phyloP scores from a whole-genome alignment of 2,888 invertebrate genomes.

The Tetheella fluctuosa region DNA sequence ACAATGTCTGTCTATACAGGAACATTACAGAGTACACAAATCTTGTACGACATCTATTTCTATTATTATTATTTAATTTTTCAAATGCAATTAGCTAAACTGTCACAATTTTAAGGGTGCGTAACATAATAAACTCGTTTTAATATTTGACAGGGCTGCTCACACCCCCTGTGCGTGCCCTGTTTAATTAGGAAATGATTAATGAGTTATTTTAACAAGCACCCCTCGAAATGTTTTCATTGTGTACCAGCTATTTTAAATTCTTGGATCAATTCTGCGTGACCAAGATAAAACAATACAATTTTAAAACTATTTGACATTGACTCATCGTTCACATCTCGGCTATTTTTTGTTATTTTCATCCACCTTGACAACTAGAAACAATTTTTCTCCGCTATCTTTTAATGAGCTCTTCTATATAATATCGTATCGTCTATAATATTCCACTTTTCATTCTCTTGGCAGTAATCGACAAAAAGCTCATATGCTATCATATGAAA shows the following conservation, averaged over 20 bases:
- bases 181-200: conserved; percentile 50
- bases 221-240: not conserved
- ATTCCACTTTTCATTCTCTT: not conserved
- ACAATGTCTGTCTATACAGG: no score
- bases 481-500: not conserved
- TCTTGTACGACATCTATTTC: no score
- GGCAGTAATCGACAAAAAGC: not conserved
- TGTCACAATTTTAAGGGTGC: conserved; percentile 2
- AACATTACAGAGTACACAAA: no score
- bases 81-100: conserved; percentile 14
- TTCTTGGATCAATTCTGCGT: conserved; percentile 29
- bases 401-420: conserved; percentile 5
- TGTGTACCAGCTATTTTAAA: conserved; percentile 7
- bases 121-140: conserved; percentile 39
- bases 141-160: conserved; percentile 45
- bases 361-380: conserved; percentile 49
- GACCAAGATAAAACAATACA: conserved; percentile 43
- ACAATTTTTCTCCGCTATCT: conserved; percentile 29
- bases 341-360: conserved; percentile 51
- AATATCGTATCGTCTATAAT: not conserved
- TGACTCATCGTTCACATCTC: conserved; percentile 51
- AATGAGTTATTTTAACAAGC: not conserved
- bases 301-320: conserved; percentile 51
- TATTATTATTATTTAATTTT: no score
- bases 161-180: conserved; percentile 50